Base-by-base conservation (phyloP, 2,113 vertebrate species). In the Myrmophylax atrothorax region DNA sequence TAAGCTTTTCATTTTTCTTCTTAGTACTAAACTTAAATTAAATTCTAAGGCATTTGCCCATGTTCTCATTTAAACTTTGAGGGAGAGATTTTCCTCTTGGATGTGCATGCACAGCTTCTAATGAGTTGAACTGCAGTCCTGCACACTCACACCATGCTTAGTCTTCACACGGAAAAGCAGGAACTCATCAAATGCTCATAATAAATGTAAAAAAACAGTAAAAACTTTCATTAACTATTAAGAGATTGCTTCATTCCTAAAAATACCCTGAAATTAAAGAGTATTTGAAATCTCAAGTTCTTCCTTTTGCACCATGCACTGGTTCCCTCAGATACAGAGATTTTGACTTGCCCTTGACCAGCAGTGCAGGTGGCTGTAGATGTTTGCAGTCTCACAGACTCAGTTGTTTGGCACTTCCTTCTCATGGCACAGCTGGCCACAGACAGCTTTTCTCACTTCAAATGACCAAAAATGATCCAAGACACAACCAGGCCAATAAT, bases 1-100 rank as follows among this genome's bases (percentile, higher is more conserved):
- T 79, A 86, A 88, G 72, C 64, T 95, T 94, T 97, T 91, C 40
- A 87, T 95, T 93, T 97, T 91, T 95, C 73, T 84, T 85, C 77
- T 84, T 73, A 87, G 72, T 58, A 42, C 60, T 17, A 49, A 90
- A 89, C 80, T 62, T 89, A 90, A 96, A 95, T 97, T 94, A 93
- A 79, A 94, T 96, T 94, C 81, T 55, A 66, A 91, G 78, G 78
- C 86, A 91, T 95, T 94, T 96, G 49, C 46, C 44, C 60, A 64
- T 50, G 52, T 89, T 78, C 84, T 95, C 68, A 86, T 89, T 97
- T 96, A 89, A 93, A 94, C 94, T 95, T 84, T 69, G 44, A 87
- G 56, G 56, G 47, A 86, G 58, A 87, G 40, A 86, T 90, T 89
- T 89, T 93, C 60, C 28, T 70, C 77, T 94, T 1, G 2, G 66